Conservation (phyloP, 2,797 vertebrate species). For the Apogon talboti region DNA sequence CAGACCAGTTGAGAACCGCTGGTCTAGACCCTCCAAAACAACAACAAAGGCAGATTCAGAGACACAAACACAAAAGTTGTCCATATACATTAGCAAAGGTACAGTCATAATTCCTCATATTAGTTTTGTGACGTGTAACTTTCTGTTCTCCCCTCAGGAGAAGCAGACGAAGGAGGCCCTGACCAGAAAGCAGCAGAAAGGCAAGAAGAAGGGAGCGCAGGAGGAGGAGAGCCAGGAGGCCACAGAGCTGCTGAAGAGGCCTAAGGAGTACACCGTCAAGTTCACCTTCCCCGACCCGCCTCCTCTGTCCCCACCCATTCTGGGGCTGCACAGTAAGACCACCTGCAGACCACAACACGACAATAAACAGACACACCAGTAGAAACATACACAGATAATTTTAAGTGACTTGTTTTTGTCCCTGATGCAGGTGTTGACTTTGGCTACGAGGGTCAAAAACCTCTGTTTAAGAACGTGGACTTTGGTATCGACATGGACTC, state of each 20-base stretch:
- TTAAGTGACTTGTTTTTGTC: background rate
- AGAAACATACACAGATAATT: background rate
- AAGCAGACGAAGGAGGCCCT: conserved; percentile 92
- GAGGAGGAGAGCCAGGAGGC: conserved; percentile 89
- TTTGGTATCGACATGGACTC: conserved; percentile 96
- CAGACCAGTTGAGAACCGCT: too few relatives aligned
- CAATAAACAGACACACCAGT: background rate
- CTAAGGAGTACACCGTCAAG: conserved; percentile 92
- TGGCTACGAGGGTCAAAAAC: conserved; percentile 85
- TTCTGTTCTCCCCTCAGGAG: conserved; percentile 78
- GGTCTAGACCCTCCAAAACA: too few relatives aligned
- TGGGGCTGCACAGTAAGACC: conserved; percentile 90
- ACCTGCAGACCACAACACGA: background rate
- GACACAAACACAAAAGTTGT: too few relatives aligned
- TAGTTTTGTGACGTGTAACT: background rate
- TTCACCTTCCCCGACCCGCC: conserved; percentile 95
- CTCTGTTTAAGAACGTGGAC: conserved; percentile 91
- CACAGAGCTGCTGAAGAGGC: conserved; percentile 89
- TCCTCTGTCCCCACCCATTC: conserved; percentile 90
- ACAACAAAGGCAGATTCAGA: too few relatives aligned
- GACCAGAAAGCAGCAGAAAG: conserved; percentile 92
- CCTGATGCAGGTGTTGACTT: conserved; percentile 88
- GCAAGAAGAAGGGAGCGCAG: conserved; percentile 86
- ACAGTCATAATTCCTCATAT: background rate
- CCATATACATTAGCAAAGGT: background rate